These are phyloP conservation scores for Crepidodera aurea DNA, from an alignment of 2,888 invertebrate species.

Conservation along the genomic window DNA sequence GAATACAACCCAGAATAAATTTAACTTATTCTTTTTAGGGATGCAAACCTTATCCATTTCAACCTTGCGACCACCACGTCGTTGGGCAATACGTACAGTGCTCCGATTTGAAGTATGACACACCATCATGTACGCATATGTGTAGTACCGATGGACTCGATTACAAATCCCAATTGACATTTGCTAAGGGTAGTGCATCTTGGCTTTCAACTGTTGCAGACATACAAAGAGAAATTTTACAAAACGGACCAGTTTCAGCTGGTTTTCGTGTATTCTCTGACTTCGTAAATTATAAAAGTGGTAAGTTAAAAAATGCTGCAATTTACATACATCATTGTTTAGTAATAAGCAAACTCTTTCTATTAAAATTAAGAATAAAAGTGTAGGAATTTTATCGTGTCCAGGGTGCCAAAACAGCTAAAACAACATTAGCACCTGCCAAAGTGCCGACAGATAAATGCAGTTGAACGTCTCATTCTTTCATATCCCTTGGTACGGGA, in stretches of 20 bases:
- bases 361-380: no score
- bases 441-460: no score
- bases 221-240: conserved; percentile 79
- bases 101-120: not conserved
- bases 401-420: no score
- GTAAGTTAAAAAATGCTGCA: conserved; percentile 66
- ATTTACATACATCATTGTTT: no score
- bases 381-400: no score
- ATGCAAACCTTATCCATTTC: conserved; percentile 36
- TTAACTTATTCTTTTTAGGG: no score
- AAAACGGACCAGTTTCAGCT: conserved; percentile 84
- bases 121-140: conserved; percentile 20
- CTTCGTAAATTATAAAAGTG: conserved; percentile 80
- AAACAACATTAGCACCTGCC: no score
- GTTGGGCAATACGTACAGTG: conserved; percentile 19
- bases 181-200: not conserved
- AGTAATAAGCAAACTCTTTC: no score
- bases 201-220: conserved; percentile 60
- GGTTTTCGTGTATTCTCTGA: conserved; percentile 85
- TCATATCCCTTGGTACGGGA: no score
- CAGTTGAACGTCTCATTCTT: no score
- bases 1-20: no score
- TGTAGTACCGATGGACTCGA: conserved; percentile 52
- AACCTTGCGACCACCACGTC: conserved; percentile 35
- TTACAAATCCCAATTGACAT: conserved; percentile 9